These are phyloP conservation scores for Palythoa grandiflora DNA, from an alignment of 92 coral and sea anemone species.

Conservation along the genomic window DNA sequence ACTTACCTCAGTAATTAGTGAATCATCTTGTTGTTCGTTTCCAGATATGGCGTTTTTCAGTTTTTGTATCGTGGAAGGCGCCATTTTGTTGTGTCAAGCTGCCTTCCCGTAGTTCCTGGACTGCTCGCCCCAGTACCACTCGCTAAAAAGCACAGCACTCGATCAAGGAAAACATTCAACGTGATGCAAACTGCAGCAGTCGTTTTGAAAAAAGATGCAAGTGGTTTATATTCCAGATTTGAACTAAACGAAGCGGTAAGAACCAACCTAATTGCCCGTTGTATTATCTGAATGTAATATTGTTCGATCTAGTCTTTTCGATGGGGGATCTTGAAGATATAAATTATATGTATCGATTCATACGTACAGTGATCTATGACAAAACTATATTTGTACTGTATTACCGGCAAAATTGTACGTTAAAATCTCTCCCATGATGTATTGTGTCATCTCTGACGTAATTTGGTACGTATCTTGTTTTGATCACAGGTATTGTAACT, in stretches of 20 bases:
- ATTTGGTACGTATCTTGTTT: no score
- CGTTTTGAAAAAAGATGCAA: slow-evolving; percentile 67
- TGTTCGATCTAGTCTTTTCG: not conserved
- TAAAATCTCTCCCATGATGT: no score
- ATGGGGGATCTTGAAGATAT: no score
- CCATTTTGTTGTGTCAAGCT: slow-evolving; percentile 75
- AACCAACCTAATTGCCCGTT: not conserved
- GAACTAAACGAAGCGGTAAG: slow-evolving; percentile 88
- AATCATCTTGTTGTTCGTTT: slow-evolving; percentile 79
- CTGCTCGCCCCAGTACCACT: not conserved
- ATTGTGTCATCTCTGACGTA: no score
- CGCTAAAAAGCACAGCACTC: not conserved
- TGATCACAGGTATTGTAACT: no score
- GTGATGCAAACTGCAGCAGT: slow-evolving; percentile 85
- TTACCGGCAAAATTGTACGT: no score
- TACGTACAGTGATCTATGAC: no score
- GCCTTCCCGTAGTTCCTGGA: slow-evolving; percentile 1
- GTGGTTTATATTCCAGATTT: slow-evolving; percentile 66
- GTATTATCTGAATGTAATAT: not conserved
- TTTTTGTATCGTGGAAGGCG: slow-evolving; percentile 97
- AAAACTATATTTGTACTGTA: no score
- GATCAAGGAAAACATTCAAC: no score
- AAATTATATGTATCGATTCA: no score
- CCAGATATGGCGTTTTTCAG: slow-evolving; percentile 87
- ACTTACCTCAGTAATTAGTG: slow-evolving; percentile 95